Percentiles rank a stretch among this genome's conserved stretches.
These are phyloP conservation scores for Agelaius tricolor DNA, from an alignment of 2,113 vertebrate genomes.

Conservation along the genomic window DNA sequence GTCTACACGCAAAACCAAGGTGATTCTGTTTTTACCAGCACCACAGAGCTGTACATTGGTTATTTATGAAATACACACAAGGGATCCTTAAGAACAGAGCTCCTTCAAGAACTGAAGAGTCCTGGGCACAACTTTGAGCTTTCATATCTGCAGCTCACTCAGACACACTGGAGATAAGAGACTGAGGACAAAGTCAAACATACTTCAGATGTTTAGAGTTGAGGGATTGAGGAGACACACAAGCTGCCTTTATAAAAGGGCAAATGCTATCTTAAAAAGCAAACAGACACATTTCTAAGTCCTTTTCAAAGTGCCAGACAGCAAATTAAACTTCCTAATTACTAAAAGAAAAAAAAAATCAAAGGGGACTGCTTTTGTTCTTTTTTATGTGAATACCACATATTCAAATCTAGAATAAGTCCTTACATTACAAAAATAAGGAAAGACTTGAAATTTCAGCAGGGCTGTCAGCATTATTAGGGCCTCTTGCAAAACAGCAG, in stretches of 20 bases:
- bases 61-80: background rate
- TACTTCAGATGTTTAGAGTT: conserved; percentile 26
- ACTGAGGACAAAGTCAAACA: conserved; percentile 45
- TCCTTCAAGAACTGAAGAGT: background rate
- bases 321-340: conserved; percentile 32
- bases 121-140: background rate
- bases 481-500: background rate
- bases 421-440: background rate
- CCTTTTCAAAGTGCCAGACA: conserved; percentile 10
- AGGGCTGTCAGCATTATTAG: background rate
- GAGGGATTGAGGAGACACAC: background rate
- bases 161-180: background rate
- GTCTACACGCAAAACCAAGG: background rate
- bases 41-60: background rate
- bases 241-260: conserved; percentile 7
- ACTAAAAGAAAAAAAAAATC: background rate
- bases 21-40: background rate
- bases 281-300: conserved; percentile 16
- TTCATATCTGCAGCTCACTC: background rate
- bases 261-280: conserved; percentile 45
- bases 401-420: background rate
- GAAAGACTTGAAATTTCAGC: background rate
- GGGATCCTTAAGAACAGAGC: background rate
- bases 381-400: background rate
- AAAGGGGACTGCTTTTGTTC: background rate